Evolutionary conservation across 2,113 vertebrate species (phyloP), one percentile per base, ranked within the genome.

Genomic region (Austrofundulus limnaeus): DNA sequence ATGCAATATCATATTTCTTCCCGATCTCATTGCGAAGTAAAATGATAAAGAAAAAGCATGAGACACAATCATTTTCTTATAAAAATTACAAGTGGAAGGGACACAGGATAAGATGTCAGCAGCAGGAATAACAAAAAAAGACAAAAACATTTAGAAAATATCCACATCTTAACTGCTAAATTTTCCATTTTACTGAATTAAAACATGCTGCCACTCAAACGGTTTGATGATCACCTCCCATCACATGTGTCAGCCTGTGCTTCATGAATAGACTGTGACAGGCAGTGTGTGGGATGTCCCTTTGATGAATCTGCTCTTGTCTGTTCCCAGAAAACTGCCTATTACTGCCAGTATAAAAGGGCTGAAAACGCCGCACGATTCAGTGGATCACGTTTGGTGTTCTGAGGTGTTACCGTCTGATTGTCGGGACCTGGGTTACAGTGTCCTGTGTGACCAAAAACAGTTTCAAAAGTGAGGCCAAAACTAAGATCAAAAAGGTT

Each of bases 211-310:
- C 84, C 77, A 84, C 14, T 69, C 41, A 80, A 61, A 46, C 39
- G 55, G 69, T 43, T 34, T 77, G 77, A 82, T 24, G 52, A 77
- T 53, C 61, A 52, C 52, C 70, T 80, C 82, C 68, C 72, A 77
- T 80, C 61, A 67, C 47, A 65, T 61, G 49, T 84, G 80, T 77
- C 85, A 77, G 76, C 37, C 50, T 72, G 37, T 34, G 66, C 72
- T 54, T 70, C 61, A 62, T 88, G 85, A 90, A 87, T 88, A 86
- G 82, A 85, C 45, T 64, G 46, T 87, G 82, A 87, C 77, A 85
- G 62, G 79, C 74, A 86, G 1, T 81, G 81, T 78, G 85, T 87
- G 67, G 83, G 88, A 84, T 74, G 83, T 70, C 71, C 67, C 54
- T 87, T 87, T 85, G 72, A 85, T 85, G 72, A 81, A 82, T 79